Conservation (phyloP, 2,888 invertebrate genomes). For the Apamea monoglypha region DNA sequence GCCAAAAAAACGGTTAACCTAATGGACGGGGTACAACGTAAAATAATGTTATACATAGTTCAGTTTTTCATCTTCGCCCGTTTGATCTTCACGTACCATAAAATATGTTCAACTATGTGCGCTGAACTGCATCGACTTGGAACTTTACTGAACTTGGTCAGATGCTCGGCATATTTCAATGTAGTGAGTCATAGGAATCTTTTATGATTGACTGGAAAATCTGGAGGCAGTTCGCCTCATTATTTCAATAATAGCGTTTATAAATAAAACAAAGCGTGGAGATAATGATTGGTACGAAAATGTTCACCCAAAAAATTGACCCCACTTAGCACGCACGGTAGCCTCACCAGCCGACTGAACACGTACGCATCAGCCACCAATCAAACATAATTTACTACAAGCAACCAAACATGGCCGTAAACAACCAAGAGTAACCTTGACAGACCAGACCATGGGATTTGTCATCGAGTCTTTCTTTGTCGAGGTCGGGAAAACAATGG, state of each 20-base stretch:
- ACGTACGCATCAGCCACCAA: conserved; percentile 63
- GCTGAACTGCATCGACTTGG: conserved; percentile 30
- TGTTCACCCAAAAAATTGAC: conserved; percentile 18
- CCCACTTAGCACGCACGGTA: conserved; percentile 49
- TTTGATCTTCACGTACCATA: background rate
- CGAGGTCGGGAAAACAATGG: conserved; percentile 86
- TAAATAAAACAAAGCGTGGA: conserved; percentile 37
- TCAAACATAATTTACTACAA: conserved; percentile 69
- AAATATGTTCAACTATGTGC: conserved; percentile 1
- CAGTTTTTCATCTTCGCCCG: background rate
- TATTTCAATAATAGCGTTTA: conserved; percentile 7
- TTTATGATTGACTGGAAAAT: background rate
- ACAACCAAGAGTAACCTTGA: conserved; percentile 83
- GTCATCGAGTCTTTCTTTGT: conserved; percentile 86
- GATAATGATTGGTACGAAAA: conserved; percentile 20
- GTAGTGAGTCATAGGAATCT: conserved; percentile 22
- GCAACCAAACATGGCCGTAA: conserved; percentile 62
- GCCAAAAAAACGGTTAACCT: no score
- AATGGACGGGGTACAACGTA: no score
- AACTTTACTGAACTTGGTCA: conserved; percentile 5
- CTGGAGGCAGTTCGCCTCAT: background rate
- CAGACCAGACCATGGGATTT: conserved; percentile 78
- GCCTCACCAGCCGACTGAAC: conserved; percentile 36
- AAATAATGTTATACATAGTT: background rate
- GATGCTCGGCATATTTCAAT: conserved; percentile 7